Base-by-base conservation (phyloP, 1,140 invertebrate genomes). In the Pogonomyrmex barbatus region DNA sequence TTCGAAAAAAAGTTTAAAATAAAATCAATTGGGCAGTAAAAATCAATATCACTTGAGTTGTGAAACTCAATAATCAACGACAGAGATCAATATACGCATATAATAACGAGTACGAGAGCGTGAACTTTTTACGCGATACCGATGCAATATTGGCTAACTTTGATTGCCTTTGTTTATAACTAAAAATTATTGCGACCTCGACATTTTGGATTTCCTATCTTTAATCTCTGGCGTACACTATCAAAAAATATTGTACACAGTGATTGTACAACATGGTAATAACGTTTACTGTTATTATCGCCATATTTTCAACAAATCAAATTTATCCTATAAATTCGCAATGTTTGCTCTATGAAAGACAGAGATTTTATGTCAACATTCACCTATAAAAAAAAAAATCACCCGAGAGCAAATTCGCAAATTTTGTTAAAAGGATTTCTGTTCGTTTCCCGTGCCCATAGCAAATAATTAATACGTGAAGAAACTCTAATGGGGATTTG, bases 401-500 rank as follows among this genome's bases (percentile, higher is more conserved):
- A 4, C 39, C 0, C 2, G 33, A 45, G 58, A 76, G 0, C 12
- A 14, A 24, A 4, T 30, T 0, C 10, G 0, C 24, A 24, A 24
- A 24, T 24, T 24, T 24, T 42, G 39, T 58, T 58, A 45, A 14
- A 17, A 50, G 14, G 17, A 75, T 42, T 75, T 39, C 5, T 5
- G 0, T 10, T 4, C 42, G 42, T 30, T 75, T 39, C 17, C 10
- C 9, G 33, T 30, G 33, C 36, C 30, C n/a, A 10, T 5, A 24
- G 8, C 12, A 42, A 58, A 76, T 42, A 75, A 71, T 71, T 71
- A 71, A 58, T 75, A 24, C 14, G n/a, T 58, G 39, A 76, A 76
- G n/a, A 58, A 36, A 36, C n/a, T 58, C n/a, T 60, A 58, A 58
- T 76, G 42, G n/a, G 42, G 17, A n/a, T 58, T 30, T 3, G 36